Evolutionary conservation across 2,113 vertebrate species (phyloP).

Genomic region (Tursiops truncatus): DNA sequence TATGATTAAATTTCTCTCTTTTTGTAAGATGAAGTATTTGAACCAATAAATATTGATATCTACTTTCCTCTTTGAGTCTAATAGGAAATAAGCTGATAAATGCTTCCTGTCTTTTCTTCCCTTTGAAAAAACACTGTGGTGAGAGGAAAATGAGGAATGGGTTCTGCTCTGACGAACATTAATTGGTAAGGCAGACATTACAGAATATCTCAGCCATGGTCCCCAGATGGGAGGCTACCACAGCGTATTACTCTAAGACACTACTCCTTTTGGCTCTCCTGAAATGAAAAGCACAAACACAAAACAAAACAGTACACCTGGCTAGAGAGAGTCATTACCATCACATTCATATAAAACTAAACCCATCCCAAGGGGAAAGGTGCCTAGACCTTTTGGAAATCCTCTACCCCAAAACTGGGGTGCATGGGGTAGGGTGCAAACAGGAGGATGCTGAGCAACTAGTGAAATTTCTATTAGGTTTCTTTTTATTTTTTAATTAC

Average conservation of each 20-base stretch:
- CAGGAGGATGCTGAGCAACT: neutral
- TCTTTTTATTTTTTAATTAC: neutral
- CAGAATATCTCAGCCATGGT: neutral
- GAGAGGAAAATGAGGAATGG: neutral
- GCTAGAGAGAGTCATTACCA: neutral
- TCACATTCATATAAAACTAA: neutral
- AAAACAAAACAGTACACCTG: neutral
- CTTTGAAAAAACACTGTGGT: neutral
- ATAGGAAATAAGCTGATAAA: neutral
- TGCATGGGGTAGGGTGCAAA: neutral
- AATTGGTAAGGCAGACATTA: neutral
- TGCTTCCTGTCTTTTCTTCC: neutral
- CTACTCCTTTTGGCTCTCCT: neutral
- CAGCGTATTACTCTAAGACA: neutral
- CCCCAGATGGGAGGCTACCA: neutral
- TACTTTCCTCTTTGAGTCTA: neutral
- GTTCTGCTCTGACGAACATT: neutral
- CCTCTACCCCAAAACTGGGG: too few species aligned
- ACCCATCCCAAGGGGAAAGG: neutral
- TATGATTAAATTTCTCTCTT: neutral
- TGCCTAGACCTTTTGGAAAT: neutral
- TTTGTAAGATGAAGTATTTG: slow-evolving; percentile 2
- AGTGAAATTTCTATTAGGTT: neutral
- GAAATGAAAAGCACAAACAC: neutral
- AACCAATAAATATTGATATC: neutral